Conservation (phyloP, 2,888 invertebrate genomes). For the Tenodera sinensis region DNA sequence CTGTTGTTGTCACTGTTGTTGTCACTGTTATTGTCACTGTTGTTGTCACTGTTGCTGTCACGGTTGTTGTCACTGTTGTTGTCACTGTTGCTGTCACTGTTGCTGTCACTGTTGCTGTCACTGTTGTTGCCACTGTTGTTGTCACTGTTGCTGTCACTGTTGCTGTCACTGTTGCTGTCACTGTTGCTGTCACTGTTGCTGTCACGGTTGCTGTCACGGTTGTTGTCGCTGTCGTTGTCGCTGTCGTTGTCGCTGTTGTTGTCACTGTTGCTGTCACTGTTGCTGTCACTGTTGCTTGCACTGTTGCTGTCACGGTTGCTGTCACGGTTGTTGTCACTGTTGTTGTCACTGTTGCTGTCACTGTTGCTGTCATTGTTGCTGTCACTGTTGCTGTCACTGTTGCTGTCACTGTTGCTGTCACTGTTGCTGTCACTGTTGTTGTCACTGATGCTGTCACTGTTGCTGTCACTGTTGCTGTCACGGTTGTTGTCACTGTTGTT, state of each 20-base stretch:
- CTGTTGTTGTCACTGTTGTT: conserved; percentile 4
- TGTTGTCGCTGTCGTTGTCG: conserved; percentile 13
- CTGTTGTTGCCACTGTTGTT: not conserved
- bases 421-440: conserved; percentile 11
- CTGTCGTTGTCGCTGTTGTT: conserved; percentile 5
- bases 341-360: not conserved
- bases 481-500: too few relatives aligned
- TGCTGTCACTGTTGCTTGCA: conserved; percentile 2
- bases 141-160: conserved; percentile 13
- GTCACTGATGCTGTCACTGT: too few relatives aligned
- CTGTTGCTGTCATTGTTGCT: not conserved
- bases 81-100: too few relatives aligned
- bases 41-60: not conserved
- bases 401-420: not conserved
- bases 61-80: too few relatives aligned
- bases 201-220: too few relatives aligned
- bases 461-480: too few relatives aligned
- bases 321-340: too few relatives aligned
- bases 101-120: not conserved
- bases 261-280: conserved; percentile 15
- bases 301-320: too few relatives aligned
- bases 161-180: not conserved
- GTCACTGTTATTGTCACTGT: not conserved
- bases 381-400: conserved; percentile 3
- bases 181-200: conserved; percentile 1